Evolutionary conservation across 1,140 invertebrate genomes (phyloP), one percentile per base, ranked within the genome.

Genomic region (Coboldia fuscipes): DNA sequence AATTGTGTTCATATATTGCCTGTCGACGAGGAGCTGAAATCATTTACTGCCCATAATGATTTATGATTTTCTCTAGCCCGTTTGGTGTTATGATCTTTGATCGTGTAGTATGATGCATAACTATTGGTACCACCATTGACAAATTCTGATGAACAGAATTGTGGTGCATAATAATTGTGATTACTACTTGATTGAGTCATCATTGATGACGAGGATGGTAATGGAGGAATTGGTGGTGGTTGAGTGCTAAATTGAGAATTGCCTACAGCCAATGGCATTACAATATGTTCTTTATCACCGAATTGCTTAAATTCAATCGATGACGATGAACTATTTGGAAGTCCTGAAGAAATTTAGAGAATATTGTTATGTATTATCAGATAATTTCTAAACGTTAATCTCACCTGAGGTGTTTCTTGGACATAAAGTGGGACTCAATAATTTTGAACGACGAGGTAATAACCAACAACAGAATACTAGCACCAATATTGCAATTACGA

Each of bases 11-110:
- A n/a, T n/a, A n/a, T n/a, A n/a, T n/a, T n/a, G n/a, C n/a, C n/a
- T n/a, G n/a, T n/a, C n/a, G 68, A 72, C 19, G 70, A 72, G 30
- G 68, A 66, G 47, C 69, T 70, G 42, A 69, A 63, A 29, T 45
- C 27, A 30, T 32, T 35, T 6, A 38, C 19, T 27, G 21, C 29
- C 34, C 37, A 37, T 35, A 38, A 35, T 28, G 33, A 37, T 33
- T 34, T 37, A 27, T 37, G 33, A 13, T 28, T n/a, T n/a, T 36
- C 6, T 36, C 33, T 15, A 20, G 34, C 35, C 34, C 35, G 12
- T 9, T 38, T 19, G 30, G 23, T 24, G 12, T 34, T n/a, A n/a
- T 18, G 37, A 33, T 16, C 20, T 6, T 19, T 31, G 18, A 16
- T 31, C 15, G 14, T 27, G 35, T 4, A 37, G n/a, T 19, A 19